Evolutionary conservation across 2,888 invertebrate species (phyloP).

Genomic region (Dolichopus griseipennis): DNA sequence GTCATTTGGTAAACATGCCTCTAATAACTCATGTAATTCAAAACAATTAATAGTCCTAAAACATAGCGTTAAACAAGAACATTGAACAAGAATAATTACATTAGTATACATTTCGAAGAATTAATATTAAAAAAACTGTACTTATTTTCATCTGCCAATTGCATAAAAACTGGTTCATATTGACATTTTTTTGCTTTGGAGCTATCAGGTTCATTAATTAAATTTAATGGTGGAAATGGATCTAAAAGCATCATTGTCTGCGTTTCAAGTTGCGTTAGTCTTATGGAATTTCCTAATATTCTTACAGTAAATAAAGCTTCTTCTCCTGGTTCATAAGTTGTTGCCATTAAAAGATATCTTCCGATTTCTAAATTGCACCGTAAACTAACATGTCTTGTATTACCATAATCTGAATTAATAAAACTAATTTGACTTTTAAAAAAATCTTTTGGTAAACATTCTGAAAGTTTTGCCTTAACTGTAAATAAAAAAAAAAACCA

Average conservation of each 20-base stretch:
- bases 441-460: slow-evolving; percentile 68
- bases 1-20: slow-evolving; percentile 86
- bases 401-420: slow-evolving; percentile 84
- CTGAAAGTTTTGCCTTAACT: slow-evolving; percentile 52
- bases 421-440: slow-evolving; percentile 80
- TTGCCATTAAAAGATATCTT: slow-evolving; percentile 76
- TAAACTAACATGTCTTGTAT: slow-evolving; percentile 78
- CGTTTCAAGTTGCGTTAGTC: slow-evolving; percentile 63
- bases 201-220: slow-evolving; percentile 47
- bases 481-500: slow-evolving; percentile 11
- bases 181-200: slow-evolving; percentile 48
- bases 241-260: slow-evolving; percentile 42
- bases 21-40: slow-evolving; percentile 79
- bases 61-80: slow-evolving; percentile 8
- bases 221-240: slow-evolving; percentile 36
- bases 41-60: slow-evolving; percentile 75
- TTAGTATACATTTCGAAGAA: neutral
- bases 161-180: slow-evolving; percentile 83
- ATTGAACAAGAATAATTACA: neutral
- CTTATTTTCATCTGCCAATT: slow-evolving; percentile 78
- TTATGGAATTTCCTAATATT: slow-evolving; percentile 67
- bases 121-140: slow-evolving; percentile 17
- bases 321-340: slow-evolving; percentile 83
- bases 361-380: slow-evolving; percentile 72
- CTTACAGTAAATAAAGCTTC: slow-evolving; percentile 82